Evolutionary conservation across 92 coral and sea anemone species (phyloP).

Genomic region (Porites evermanni): DNA sequence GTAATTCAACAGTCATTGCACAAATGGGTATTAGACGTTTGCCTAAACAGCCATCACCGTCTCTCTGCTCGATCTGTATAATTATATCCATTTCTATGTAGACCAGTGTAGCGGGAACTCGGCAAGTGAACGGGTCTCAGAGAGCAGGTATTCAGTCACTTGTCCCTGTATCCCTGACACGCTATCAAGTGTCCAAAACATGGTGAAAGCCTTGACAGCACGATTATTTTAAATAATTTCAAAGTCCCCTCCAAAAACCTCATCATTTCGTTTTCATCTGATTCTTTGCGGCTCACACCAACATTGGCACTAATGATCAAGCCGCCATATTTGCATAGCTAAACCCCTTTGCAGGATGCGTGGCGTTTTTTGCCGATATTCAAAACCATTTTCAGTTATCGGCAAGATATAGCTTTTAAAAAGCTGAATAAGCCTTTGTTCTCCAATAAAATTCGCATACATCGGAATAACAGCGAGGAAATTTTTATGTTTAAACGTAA

Average conservation of each 20-base stretch:
- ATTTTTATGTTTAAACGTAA: constrained; percentile 55
- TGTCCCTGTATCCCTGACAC: too few species aligned
- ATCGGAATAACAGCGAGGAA: constrained; percentile 13
- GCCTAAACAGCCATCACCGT: neutral
- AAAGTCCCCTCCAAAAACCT: neutral
- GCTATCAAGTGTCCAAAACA: neutral
- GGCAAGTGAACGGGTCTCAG: too few species aligned
- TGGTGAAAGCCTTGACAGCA: too few species aligned
- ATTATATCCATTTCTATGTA: neutral
- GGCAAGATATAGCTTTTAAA: constrained; percentile 40
- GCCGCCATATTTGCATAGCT: constrained; percentile 56
- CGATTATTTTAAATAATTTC: neutral
- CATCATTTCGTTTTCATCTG: constrained; percentile 24
- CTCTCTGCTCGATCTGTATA: neutral
- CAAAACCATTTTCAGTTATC: constrained; percentile 30
- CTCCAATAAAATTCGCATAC: constrained; percentile 42
- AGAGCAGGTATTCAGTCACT: neutral
- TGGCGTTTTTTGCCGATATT: constrained; percentile 37
- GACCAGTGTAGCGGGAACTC: neutral
- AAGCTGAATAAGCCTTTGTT: constrained; percentile 64
- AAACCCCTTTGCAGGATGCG: neutral
- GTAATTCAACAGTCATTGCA: neutral
- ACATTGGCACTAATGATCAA: neutral
- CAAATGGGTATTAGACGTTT: too few species aligned
- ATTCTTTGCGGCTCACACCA: constrained; percentile 5